phyloP scores from a whole-genome alignment of 2,113 vertebrate species.

The Malurus cyaneus region DNA sequence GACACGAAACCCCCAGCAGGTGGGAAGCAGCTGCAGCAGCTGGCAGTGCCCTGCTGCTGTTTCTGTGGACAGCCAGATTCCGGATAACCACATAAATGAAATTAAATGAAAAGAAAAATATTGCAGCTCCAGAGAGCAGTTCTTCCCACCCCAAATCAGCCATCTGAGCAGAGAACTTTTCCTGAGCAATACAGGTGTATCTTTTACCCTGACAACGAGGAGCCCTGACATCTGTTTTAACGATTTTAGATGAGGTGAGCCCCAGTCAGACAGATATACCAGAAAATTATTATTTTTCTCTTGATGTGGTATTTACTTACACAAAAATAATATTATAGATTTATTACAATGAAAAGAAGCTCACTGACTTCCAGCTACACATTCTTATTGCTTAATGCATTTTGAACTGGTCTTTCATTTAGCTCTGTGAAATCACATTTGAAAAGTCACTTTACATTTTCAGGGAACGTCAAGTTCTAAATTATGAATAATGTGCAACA shows the following conservation, averaged over 20 bases:
- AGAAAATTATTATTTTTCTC: not conserved
- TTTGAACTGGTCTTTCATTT: constrained; percentile 35
- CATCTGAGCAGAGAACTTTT: not conserved
- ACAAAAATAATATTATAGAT: not conserved
- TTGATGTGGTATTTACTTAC: not conserved
- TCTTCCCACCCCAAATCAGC: not conserved
- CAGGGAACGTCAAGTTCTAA: not conserved
- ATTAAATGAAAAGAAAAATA: not conserved
- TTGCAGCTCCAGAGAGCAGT: not conserved
- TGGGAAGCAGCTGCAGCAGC: not conserved
- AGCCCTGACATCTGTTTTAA: not conserved
- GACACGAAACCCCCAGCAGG: not conserved
- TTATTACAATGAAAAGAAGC: not conserved
- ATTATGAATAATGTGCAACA: constrained; percentile 17
- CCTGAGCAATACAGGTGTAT: not conserved
- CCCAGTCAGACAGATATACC: not conserved
- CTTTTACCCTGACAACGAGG: not conserved
- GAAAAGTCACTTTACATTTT: constrained; percentile 28
- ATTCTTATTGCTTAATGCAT: not conserved
- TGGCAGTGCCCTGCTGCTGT: not conserved
- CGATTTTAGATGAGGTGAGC: not conserved
- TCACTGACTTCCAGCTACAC: not conserved
- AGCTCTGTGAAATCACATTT: constrained; percentile 43
- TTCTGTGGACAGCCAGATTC: not conserved
- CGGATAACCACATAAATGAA: not conserved